Conservation (phyloP, 1,140 invertebrate genomes). For the Drosophila kurseongensis region DNA sequence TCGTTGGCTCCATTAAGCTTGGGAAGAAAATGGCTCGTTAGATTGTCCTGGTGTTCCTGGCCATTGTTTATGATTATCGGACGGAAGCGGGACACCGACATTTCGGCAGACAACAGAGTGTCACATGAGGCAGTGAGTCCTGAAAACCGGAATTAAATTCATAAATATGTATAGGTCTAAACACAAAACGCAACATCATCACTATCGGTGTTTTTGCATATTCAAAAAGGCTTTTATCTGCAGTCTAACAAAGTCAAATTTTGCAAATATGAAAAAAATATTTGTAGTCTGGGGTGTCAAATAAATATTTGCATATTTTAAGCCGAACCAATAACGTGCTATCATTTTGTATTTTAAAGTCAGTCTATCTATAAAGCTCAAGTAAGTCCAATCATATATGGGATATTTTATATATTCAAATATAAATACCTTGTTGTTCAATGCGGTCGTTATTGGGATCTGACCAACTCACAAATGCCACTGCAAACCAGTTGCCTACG, state of each 20-base stretch:
- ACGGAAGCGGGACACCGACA: conserved; percentile 71
- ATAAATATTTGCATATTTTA: conserved; percentile 2
- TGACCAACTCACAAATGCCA: conserved; percentile 90
- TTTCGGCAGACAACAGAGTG: conserved; percentile 73
- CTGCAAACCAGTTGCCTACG: conserved; percentile 92
- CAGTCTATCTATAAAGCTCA: too few species aligned
- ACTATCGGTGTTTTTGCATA: conserved; percentile 8
- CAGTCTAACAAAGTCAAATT: neutral
- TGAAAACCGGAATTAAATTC: conserved; percentile 43
- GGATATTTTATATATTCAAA: too few species aligned
- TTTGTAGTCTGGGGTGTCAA: neutral
- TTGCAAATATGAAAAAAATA: neutral
- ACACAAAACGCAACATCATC: conserved; percentile 1
- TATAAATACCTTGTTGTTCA: conserved; percentile 88
- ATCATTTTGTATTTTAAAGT: too few species aligned
- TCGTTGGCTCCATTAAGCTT: conserved; percentile 13
- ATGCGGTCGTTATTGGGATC: conserved; percentile 89
- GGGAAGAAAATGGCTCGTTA: conserved; percentile 46
- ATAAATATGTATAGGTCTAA: conserved; percentile 1
- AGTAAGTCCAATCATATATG: too few species aligned
- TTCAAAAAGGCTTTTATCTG: conserved; percentile 8
- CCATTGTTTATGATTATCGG: conserved; percentile 73
- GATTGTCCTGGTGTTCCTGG: conserved; percentile 61
- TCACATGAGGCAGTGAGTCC: conserved; percentile 86
- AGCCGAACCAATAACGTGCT: neutral